Evolutionary conservation across 2,113 vertebrate species (phyloP), one percentile per base, ranked within the genome.

Genomic region (Cichladusa arquata): DNA sequence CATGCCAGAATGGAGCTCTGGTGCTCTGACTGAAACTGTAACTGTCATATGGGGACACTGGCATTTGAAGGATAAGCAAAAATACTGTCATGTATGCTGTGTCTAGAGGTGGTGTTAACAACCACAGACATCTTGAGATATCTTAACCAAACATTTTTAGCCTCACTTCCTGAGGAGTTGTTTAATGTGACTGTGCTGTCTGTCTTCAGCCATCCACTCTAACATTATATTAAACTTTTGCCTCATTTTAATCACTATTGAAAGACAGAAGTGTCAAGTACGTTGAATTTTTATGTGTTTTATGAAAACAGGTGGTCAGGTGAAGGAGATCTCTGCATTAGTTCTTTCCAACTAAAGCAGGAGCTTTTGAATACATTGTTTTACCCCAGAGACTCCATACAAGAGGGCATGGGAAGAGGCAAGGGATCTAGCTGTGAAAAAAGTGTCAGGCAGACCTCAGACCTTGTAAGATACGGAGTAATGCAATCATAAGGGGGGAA

Each of bases 361-460:
- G 56, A 82, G 31, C 48, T 76, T 85, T 76, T 76, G 58, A 76
- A 14, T 72, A 44, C 15, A 16, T 40, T 90, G 71, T 67, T 85
- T 90, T 88, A 47, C 53, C 15, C 31, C 36, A 53, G 71, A 50
- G 61, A 38, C 40, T 90, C 66, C n/a, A 64, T 5, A 15, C 28
- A 31, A 53, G 86, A 90, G 36, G 11, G 25, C 12, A 45, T 65
- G 67, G 83, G 67, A 88, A 92, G 72, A 91, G 71, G 28, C 66
- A 61, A 58, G 28, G 42, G 58, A 92, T 86, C 71, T 74, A 73
- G 62, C 88, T 92, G 93, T 77, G 85, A 85, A 93, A 88, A 81
- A 93, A 48, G 44, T 48, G 16, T 51, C 42, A 57, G 57, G 22
- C 54, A 77, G 58, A 86, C 61, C 33, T 95, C 78, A 90, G 81